These are phyloP conservation scores for Eurois occulta DNA, from an alignment of 2,888 invertebrate species.

Conservation along the genomic window DNA sequence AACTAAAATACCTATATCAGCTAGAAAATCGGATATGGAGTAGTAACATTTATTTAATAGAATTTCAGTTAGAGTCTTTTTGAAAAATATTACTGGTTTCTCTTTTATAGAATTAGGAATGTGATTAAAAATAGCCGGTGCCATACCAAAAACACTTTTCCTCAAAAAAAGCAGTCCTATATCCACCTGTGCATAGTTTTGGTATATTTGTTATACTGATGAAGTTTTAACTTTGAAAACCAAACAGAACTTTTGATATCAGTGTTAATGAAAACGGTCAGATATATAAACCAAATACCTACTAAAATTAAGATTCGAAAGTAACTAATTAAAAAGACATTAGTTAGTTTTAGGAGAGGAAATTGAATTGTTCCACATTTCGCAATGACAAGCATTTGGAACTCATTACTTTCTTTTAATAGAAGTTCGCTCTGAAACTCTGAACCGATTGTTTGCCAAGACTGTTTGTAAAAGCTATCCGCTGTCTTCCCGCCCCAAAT, in stretches of 20 bases:
- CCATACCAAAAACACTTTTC: too few species aligned
- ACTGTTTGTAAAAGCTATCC: constrained; percentile 22
- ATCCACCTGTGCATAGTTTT: too few species aligned
- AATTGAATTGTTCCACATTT: constrained; percentile 36
- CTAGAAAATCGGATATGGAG: too few species aligned
- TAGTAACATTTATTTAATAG: too few species aligned
- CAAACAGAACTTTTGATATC: not conserved
- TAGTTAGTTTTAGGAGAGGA: constrained; percentile 10
- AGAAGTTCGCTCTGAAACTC: constrained; percentile 36
- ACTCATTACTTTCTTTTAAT: constrained; percentile 59
- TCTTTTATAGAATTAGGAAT: too few species aligned
- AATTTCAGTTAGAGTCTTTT: too few species aligned
- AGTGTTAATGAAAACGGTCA: not conserved
- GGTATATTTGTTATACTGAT: too few species aligned
- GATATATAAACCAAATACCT: not conserved
- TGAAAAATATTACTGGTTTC: too few species aligned
- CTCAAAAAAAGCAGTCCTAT: too few species aligned
- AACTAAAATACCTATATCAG: too few species aligned
- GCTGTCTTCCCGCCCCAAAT: not conserved
- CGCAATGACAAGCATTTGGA: constrained; percentile 47
- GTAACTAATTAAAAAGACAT: constrained; percentile 36
- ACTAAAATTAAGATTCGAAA: not conserved
- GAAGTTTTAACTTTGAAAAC: too few species aligned
- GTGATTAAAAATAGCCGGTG: too few species aligned
- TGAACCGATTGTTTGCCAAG: constrained; percentile 45